These are phyloP conservation scores for Sphaeramia orbicularis DNA, from an alignment of 2,797 vertebrate genomes.

Conservation along the genomic window DNA sequence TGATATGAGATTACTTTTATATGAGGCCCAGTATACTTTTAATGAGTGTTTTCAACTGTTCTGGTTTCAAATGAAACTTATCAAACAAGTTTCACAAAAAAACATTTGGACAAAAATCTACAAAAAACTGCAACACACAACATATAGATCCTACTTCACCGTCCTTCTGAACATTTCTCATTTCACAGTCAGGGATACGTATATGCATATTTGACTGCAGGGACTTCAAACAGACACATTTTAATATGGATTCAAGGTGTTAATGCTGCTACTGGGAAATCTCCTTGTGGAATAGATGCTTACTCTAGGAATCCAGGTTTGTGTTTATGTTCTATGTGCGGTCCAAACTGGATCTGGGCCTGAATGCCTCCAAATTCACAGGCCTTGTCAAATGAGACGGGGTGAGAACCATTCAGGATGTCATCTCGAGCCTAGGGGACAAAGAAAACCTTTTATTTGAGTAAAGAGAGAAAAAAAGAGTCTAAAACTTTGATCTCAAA, in stretches of 20 bases:
- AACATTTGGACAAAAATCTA: too few relatives aligned
- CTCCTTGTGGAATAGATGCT: slow-evolving; percentile 54
- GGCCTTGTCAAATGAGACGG: slow-evolving; percentile 98
- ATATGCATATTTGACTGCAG: too few relatives aligned
- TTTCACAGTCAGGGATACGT: too few relatives aligned
- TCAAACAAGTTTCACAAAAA: too few relatives aligned
- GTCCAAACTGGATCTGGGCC: slow-evolving; percentile 99
- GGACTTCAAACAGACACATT: neutral
- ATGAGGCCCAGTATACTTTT: too few relatives aligned
- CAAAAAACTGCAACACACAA: too few relatives aligned
- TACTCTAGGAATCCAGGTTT: slow-evolving; percentile 99
- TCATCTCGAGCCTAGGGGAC: slow-evolving; percentile 93
- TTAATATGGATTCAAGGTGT: neutral
- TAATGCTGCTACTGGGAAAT: neutral
- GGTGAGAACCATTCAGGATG: slow-evolving; percentile 98
- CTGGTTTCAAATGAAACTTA: too few relatives aligned
- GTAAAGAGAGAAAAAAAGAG: neutral
- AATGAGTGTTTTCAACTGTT: too few relatives aligned
- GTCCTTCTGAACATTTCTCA: too few relatives aligned
- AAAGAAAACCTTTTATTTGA: neutral
- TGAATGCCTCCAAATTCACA: slow-evolving; percentile 98
- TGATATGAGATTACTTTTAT: too few relatives aligned
- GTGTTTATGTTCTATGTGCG: slow-evolving; percentile 97
- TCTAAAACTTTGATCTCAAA: neutral
- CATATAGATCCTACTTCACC: too few relatives aligned